A percentile compares a stretch with the other conserved stretches of the same genome.
phyloP scores from a whole-genome alignment of 2,113 vertebrate genomes.

The Salvelinus fontinalis region DNA sequence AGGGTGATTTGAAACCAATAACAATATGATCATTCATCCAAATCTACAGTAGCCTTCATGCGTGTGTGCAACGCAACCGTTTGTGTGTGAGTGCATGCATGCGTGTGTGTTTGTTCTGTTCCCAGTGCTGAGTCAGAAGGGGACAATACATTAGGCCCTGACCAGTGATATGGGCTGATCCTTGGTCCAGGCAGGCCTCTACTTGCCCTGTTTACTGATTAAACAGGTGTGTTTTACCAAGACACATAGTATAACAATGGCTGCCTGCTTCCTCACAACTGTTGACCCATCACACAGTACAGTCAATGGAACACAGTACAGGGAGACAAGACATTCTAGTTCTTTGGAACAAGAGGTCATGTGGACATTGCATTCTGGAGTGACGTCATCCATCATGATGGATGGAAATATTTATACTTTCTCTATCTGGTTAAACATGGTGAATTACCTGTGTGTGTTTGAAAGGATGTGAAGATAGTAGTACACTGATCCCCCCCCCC shows the following conservation, averaged over 20 bases:
- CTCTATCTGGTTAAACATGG: background rate
- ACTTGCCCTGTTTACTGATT: slow-evolving; percentile 70
- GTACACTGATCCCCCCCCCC: background rate
- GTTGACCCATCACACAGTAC: slow-evolving; percentile 48
- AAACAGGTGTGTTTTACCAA: slow-evolving; percentile 65
- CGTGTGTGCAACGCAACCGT: background rate
- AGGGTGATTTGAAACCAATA: background rate
- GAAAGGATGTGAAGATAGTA: too few species aligned
- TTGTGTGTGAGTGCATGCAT: slow-evolving; percentile 4
- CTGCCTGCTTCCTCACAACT: slow-evolving; percentile 28
- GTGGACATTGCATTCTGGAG: background rate
- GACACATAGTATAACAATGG: slow-evolving; percentile 61
- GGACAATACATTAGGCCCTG: slow-evolving; percentile 14
- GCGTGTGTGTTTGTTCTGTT: slow-evolving; percentile 16
- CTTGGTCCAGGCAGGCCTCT: slow-evolving; percentile 60
- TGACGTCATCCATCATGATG: background rate
- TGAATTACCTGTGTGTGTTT: too few species aligned
- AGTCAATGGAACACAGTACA: slow-evolving; percentile 7
- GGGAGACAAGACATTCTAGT: background rate
- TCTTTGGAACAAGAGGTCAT: background rate
- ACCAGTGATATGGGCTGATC: slow-evolving; percentile 50
- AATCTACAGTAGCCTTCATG: background rate
- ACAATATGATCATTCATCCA: background rate
- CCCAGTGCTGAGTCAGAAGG: slow-evolving; percentile 32
- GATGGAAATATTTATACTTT: background rate